These are phyloP conservation scores for Sarcophilus harrisii DNA, from an alignment of 2,797 vertebrate genomes.

Conservation along the genomic window DNA sequence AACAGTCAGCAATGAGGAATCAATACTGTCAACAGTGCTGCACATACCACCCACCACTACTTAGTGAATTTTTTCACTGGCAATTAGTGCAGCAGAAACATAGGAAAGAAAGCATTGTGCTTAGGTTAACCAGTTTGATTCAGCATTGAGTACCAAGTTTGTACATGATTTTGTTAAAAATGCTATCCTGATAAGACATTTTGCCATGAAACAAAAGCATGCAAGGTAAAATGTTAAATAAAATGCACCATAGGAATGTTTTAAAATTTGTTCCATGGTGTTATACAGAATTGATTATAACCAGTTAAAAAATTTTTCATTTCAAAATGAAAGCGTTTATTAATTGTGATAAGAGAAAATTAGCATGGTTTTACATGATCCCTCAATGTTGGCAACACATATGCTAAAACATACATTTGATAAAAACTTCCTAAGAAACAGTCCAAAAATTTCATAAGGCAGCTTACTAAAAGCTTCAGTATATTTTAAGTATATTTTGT, in stretches of 20 bases:
- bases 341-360: neutral
- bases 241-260: conserved; percentile 62
- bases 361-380: neutral
- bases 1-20: conserved; percentile 1
- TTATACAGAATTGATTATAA: neutral
- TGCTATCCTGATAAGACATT: conserved; percentile 27
- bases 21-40: neutral
- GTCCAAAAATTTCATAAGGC: neutral
- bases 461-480: conserved; percentile 5
- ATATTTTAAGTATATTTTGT: neutral
- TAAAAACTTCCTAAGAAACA: conserved; percentile 15
- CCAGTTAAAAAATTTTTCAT: neutral
- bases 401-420: neutral
- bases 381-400: neutral
- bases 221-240: neutral
- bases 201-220: conserved; percentile 12
- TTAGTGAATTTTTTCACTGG: conserved; percentile 41
- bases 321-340: conserved; percentile 25
- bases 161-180: conserved; percentile 10
- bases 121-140: conserved; percentile 85
- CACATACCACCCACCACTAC: conserved; percentile 25
- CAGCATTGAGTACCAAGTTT: conserved; percentile 78
- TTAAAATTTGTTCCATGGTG: conserved; percentile 43
- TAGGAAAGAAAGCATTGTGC: conserved; percentile 68
- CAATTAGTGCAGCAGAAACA: conserved; percentile 78